phyloP scores from a whole-genome alignment of 2,797 vertebrate species.

The Toxotes lorentzi region DNA sequence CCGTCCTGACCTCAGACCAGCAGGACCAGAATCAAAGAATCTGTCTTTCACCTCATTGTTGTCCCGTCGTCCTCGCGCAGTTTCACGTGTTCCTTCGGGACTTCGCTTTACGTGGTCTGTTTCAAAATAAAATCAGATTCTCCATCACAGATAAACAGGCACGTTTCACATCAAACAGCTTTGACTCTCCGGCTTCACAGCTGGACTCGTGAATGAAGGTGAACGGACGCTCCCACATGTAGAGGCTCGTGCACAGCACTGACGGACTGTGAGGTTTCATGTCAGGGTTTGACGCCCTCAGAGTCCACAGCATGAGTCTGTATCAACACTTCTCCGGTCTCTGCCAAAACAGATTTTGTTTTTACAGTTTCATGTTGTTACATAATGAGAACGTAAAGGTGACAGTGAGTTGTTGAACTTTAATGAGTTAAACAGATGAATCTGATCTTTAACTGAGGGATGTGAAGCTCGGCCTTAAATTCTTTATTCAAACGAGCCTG shows the following conservation, averaged over 20 bases:
- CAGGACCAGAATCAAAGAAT: not conserved
- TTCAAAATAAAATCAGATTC: too few relatives aligned
- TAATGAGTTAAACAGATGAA: too few relatives aligned
- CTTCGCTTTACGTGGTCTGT: not conserved
- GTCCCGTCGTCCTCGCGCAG: not conserved
- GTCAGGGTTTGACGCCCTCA: not conserved
- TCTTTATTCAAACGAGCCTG: too few relatives aligned
- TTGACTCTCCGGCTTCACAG: not conserved
- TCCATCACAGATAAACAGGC: too few relatives aligned
- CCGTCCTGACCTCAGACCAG: not conserved
- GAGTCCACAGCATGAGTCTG: not conserved
- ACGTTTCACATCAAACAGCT: too few relatives aligned
- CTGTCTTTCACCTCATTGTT: not conserved
- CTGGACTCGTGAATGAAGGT: conserved; percentile 8
- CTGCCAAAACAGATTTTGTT: conserved; percentile 11
- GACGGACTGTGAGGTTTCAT: not conserved
- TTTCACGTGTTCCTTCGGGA: not conserved
- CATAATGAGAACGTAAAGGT: not conserved
- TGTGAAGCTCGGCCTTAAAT: too few relatives aligned
- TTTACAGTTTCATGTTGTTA: not conserved
- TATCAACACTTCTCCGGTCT: not conserved
- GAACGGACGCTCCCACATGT: not conserved
- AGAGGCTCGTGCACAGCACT: not conserved
- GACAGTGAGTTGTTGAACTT: too few relatives aligned
- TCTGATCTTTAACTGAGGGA: too few relatives aligned